Evolutionary conservation across 1,140 invertebrate species (phyloP).

Genomic region (Proctacanthus coquilletti): DNA sequence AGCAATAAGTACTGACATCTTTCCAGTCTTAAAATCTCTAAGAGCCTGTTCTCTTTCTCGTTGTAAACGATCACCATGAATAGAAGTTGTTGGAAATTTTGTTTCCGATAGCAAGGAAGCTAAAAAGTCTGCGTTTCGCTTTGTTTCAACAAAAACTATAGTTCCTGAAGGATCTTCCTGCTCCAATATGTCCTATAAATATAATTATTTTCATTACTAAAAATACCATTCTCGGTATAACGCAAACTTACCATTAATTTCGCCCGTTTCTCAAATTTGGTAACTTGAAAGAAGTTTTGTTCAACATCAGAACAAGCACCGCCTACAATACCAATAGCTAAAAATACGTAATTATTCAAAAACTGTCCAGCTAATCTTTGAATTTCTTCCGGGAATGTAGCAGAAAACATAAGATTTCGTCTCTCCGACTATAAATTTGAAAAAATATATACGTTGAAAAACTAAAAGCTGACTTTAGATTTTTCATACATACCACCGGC

Average conservation of each 20-base stretch:
- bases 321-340: constrained; percentile 74
- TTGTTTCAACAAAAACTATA: constrained; percentile 81
- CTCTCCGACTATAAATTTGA: constrained; percentile 47
- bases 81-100: constrained; percentile 62
- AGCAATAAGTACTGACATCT: constrained; percentile 66
- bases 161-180: constrained; percentile 36
- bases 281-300: constrained; percentile 64
- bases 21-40: constrained; percentile 60
- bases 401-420: constrained; percentile 83
- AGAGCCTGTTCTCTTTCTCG: constrained; percentile 78
- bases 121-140: constrained; percentile 78
- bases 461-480: background rate
- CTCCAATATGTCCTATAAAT: constrained; percentile 14
- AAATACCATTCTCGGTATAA: constrained; percentile 33
- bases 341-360: constrained; percentile 66
- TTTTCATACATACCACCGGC: background rate
- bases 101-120: constrained; percentile 55
- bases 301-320: constrained; percentile 80
- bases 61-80: constrained; percentile 86
- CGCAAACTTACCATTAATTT: constrained; percentile 36
- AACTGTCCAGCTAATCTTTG: constrained; percentile 61
- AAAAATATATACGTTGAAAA: constrained; percentile 11
- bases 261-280: constrained; percentile 53
- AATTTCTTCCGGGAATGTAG: constrained; percentile 75
- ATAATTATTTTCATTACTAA: background rate